Conservation (phyloP, 2,888 invertebrate species). For the Apamea crenata region DNA sequence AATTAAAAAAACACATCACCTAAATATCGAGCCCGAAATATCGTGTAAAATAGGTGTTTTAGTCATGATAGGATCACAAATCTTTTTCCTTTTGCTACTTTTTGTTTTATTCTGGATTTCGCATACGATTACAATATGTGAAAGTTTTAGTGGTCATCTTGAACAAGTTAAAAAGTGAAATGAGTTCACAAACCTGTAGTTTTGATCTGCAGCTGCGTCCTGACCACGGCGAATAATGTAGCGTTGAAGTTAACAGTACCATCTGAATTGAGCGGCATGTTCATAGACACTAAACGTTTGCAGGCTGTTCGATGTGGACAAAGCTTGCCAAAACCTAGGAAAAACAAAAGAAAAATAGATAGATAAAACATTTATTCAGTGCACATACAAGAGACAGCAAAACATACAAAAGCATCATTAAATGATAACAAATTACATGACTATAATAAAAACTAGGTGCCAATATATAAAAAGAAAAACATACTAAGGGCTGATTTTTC, state of each 20-base stretch:
- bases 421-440: neutral
- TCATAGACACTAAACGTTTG: conserved; percentile 99
- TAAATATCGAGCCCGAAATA: neutral
- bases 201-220: conserved; percentile 98
- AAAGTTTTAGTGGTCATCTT: neutral
- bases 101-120: neutral
- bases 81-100: neutral
- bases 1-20: neutral
- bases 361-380: neutral
- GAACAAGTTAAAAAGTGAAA: neutral
- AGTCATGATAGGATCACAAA: neutral
- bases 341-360: neutral
- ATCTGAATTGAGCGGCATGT: conserved; percentile 99
- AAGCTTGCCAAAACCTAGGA: conserved; percentile 98
- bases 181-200: conserved; percentile 91
- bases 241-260: conserved; percentile 99
- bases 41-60: no score
- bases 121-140: neutral
- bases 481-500: no score
- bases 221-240: conserved; percentile 98
- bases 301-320: conserved; percentile 99
- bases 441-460: neutral
- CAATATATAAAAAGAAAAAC: no score
- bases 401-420: neutral
- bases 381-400: neutral